Percentiles rank a stretch among this genome's conserved stretches.
These are phyloP conservation scores for Cyclophora albipunctata DNA, from an alignment of 2,888 invertebrate genomes.

Conservation along the genomic window DNA sequence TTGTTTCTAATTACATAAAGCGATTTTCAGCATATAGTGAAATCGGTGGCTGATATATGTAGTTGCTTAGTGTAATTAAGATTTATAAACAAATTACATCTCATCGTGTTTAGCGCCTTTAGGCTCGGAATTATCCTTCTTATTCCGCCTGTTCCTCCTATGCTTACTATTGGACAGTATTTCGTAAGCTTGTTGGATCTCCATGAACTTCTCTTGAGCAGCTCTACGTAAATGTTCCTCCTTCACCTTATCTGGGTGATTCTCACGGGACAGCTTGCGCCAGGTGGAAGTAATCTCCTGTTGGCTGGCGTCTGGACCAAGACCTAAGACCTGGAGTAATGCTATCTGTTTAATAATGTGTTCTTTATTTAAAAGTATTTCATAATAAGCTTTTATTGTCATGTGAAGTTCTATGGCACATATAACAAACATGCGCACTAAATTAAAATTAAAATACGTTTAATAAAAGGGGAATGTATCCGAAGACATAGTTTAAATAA, in stretches of 20 bases:
- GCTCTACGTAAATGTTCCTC: conserved; percentile 78
- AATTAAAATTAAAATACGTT: too few species aligned
- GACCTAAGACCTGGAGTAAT: conserved; percentile 78
- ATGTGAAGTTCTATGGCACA: too few species aligned
- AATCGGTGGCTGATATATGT: too few species aligned
- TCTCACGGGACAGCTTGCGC: conserved; percentile 86
- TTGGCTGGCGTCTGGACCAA: conserved; percentile 87
- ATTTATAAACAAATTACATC: conserved; percentile 14
- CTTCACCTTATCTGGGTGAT: conserved; percentile 94
- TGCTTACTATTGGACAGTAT: conserved; percentile 88
- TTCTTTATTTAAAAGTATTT: too few species aligned
- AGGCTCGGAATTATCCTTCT: conserved; percentile 75
- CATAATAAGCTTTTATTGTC: too few species aligned
- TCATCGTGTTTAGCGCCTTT: conserved; percentile 13
- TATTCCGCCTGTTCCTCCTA: conserved; percentile 83
- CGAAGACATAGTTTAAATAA: too few species aligned
- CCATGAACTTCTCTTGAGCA: conserved; percentile 92
- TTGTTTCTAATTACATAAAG: too few species aligned
- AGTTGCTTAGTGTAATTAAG: neutral
- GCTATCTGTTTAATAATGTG: too few species aligned
- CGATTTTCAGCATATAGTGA: too few species aligned
- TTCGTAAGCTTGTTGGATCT: conserved; percentile 94
- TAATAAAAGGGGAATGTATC: too few species aligned
- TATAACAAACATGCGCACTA: too few species aligned
- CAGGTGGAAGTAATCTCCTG: conserved; percentile 89